A percentile compares a stretch with the other conserved stretches of the same genome.
These are phyloP conservation scores for Todiramphus saurophagus DNA, from an alignment of 2,113 vertebrate genomes.

Conservation along the genomic window DNA sequence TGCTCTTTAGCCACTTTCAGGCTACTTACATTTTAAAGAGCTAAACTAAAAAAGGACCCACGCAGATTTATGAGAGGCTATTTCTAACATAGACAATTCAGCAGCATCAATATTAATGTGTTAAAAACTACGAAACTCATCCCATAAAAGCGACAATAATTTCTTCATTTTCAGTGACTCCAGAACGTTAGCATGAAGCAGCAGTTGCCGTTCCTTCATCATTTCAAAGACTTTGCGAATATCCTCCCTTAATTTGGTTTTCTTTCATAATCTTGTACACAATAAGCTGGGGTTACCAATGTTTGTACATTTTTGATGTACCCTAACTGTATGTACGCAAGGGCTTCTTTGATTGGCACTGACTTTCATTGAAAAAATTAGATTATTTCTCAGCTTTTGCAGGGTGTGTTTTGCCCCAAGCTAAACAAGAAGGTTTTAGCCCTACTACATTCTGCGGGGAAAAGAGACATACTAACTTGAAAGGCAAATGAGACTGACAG, in stretches of 20 bases:
- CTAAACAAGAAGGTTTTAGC: conserved; percentile 74
- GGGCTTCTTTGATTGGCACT: conserved; percentile 73
- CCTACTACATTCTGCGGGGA: conserved; percentile 57
- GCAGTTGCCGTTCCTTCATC: neutral
- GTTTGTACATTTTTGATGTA: conserved; percentile 49
- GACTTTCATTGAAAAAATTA: conserved; percentile 79
- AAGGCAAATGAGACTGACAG: conserved; percentile 23
- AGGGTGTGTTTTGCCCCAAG: conserved; percentile 77
- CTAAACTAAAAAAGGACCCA: neutral
- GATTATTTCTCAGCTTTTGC: conserved; percentile 67
- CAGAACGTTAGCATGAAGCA: conserved; percentile 22
- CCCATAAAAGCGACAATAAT: neutral
- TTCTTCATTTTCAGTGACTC: conserved; percentile 25
- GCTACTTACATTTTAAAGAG: neutral
- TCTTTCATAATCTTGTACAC: neutral
- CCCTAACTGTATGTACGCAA: conserved; percentile 43
- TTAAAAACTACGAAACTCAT: conserved; percentile 19
- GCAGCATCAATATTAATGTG: conserved; percentile 25
- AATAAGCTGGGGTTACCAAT: conserved; percentile 6
- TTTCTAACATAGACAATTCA: neutral
- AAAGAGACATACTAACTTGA: conserved; percentile 51
- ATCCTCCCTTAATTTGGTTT: neutral
- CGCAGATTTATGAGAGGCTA: neutral
- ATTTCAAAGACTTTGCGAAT: neutral
- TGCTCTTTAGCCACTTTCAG: conserved; percentile 5